Base-by-base conservation (phyloP, 2,113 vertebrate genomes). In the Delphinus delphis region DNA sequence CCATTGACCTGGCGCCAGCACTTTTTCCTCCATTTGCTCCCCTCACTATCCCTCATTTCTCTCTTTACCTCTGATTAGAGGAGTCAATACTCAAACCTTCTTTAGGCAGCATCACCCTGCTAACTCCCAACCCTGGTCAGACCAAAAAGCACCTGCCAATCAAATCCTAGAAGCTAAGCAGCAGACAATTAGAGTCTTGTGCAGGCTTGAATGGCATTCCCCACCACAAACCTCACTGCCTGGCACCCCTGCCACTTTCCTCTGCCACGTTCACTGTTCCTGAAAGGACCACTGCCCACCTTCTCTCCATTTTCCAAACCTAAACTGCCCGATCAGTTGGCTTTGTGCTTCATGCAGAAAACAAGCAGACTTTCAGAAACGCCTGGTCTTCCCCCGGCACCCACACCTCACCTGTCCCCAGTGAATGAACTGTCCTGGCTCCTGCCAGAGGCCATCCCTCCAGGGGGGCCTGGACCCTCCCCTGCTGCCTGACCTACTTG, bases 381-480 rank as follows among this genome's bases (percentile, higher is more conserved):
- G 47, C 38, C 6, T 36, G 53, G 3, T 55, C 50, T 36, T 44
- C 47, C 31, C 20, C 36, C 15, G 8, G 71, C 41, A 53, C 18
- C 2, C 7, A 9, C 36, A 3, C 4, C 65, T 44, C 33, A 81
- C 53, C 3, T 36, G 15, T 62, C 15, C 47, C 26, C 3, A 1
- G 25, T 0, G 18, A 65, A 91, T 11, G 31, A 74, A 12, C 18
- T 70, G 67, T 47, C 60, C 5, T 33, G 1, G 73, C 26, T 81
- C 33, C 47, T 10, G 14, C 5, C 50, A 25, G 28, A 67, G 23
- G 2, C 67, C 41, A 15, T 36, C 33, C 47, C 23, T 21, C 11
- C 23, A 1, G 0, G 4, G 1, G 10, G 62, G 58, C 23, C 50
- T 28, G 8, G 18, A 10, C 38, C 8, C 25, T 47, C 23, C 15